phyloP scores from a whole-genome alignment of 2,888 invertebrate species.

The Coleophora flavipennella region DNA sequence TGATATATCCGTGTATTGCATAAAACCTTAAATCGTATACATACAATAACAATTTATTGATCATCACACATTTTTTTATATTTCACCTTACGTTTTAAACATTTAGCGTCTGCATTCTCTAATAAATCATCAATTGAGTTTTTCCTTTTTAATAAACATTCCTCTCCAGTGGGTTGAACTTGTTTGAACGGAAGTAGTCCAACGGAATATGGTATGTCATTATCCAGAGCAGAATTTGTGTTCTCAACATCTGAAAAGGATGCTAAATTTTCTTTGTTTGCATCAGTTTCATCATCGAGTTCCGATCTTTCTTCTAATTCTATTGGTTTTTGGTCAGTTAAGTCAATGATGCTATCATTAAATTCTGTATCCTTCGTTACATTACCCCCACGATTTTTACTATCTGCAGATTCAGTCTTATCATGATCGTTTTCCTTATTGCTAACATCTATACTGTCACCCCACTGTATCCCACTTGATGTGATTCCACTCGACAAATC shows the following conservation, averaged over 20 bases:
- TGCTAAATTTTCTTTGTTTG: slow-evolving; percentile 35
- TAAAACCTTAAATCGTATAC: background rate
- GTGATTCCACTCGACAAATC: slow-evolving; percentile 23
- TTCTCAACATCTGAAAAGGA: slow-evolving; percentile 18
- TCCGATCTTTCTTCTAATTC: slow-evolving; percentile 32
- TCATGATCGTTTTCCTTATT: slow-evolving; percentile 19
- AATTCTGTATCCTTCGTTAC: slow-evolving; percentile 21
- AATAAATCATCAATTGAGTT: slow-evolving; percentile 29
- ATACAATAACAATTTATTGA: slow-evolving; percentile 3
- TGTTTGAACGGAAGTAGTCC: slow-evolving; percentile 55
- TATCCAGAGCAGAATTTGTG: slow-evolving; percentile 29
- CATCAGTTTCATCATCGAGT: slow-evolving; percentile 24
- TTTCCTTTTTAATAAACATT: slow-evolving; percentile 40
- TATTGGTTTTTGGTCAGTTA: slow-evolving; percentile 29
- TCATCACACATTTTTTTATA: slow-evolving; percentile 40
- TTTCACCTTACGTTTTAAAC: slow-evolving; percentile 59
- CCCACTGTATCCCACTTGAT: slow-evolving; percentile 30
- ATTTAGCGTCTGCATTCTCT: slow-evolving; percentile 49
- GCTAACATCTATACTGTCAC: slow-evolving; percentile 25
- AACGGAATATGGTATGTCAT: slow-evolving; percentile 60
- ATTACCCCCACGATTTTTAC: slow-evolving; percentile 19
- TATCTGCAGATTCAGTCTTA: slow-evolving; percentile 8
- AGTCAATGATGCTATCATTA: slow-evolving; percentile 33
- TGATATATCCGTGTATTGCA: too few species aligned
- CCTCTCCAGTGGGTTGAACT: slow-evolving; percentile 32